A percentile compares a stretch with the other conserved stretches of the same genome.
Evolutionary conservation across 2,888 invertebrate genomes (phyloP).

Genomic region (Caenorhabditis sinica): DNA sequence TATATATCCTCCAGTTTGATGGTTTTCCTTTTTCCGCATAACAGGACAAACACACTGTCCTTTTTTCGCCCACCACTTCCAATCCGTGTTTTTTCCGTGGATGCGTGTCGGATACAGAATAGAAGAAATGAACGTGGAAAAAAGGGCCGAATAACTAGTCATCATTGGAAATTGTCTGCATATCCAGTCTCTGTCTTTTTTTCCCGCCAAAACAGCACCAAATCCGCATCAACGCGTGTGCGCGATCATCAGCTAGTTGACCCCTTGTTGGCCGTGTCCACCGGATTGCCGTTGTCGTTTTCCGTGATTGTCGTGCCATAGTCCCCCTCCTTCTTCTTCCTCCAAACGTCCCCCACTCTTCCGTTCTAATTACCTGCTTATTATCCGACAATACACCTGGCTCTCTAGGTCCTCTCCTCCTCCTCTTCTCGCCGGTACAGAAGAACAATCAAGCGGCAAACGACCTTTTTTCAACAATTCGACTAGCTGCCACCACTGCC

Average conservation of each 20-base stretch:
- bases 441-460: conserved; percentile 61
- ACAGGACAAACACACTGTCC: conserved; percentile 62
- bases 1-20: conserved; percentile 6
- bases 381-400: conserved; percentile 70
- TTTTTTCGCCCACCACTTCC: conserved; percentile 27
- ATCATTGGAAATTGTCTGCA: conserved; percentile 48
- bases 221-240: conserved; percentile 63
- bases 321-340: conserved; percentile 2
- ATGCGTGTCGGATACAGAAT: conserved; percentile 47
- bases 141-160: conserved; percentile 51
- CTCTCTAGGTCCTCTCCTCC: conserved; percentile 51
- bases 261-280: conserved; percentile 25
- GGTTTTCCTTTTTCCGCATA: conserved; percentile 53
- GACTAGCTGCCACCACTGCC: conserved; percentile 55
- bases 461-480: conserved; percentile 64
- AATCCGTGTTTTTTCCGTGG: conserved; percentile 15
- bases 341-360: conserved; percentile 17
- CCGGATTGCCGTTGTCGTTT: conserved; percentile 51
- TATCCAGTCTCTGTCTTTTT: conserved; percentile 42
- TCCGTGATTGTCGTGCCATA: conserved; percentile 62
- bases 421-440: conserved; percentile 37
- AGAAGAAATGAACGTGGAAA: conserved; percentile 36
- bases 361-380: conserved; percentile 69
- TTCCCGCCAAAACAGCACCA: conserved; percentile 40
- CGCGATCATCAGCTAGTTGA: conserved; percentile 56